Evolutionary conservation across 2,888 invertebrate genomes (phyloP).

Genomic region (Scelioninae gen. 2): DNA sequence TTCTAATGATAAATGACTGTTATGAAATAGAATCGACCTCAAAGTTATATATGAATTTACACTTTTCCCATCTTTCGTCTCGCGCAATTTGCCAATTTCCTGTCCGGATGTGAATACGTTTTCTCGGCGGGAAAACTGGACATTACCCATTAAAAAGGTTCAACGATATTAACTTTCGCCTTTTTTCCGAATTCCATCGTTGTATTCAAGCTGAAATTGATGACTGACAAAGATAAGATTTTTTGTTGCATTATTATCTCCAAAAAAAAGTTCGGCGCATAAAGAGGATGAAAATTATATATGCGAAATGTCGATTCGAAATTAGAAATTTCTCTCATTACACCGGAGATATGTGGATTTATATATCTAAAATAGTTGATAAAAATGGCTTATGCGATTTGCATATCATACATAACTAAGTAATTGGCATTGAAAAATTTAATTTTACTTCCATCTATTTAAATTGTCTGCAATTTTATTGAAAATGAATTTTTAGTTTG

Average conservation of each 20-base stretch:
- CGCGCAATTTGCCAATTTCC: slow-evolving; percentile 20
- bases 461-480: too few relatives aligned
- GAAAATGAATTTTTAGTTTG: too few relatives aligned
- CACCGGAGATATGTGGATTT: too few relatives aligned
- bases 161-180: slow-evolving; percentile 20
- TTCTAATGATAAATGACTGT: too few relatives aligned
- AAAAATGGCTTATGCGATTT: too few relatives aligned
- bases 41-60: too few relatives aligned
- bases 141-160: slow-evolving; percentile 23
- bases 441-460: too few relatives aligned
- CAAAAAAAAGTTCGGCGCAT: slow-evolving; percentile 8
- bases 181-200: slow-evolving; percentile 17
- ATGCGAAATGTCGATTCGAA: slow-evolving; percentile 11
- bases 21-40: too few relatives aligned
- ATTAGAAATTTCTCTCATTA: slow-evolving; percentile 5
- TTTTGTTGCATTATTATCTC: slow-evolving; percentile 30
- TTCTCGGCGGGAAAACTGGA: slow-evolving; percentile 18
- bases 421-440: too few relatives aligned
- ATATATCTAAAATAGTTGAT: too few relatives aligned
- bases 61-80: background rate
- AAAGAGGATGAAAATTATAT: slow-evolving; percentile 32
- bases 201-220: slow-evolving; percentile 31
- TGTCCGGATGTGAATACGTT: slow-evolving; percentile 14
- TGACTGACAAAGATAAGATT: slow-evolving; percentile 19
- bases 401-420: too few relatives aligned